Evolutionary conservation across 2,797 vertebrate genomes (phyloP), one percentile per base, ranked within the genome.

Genomic region (Linurgus olivaceus): DNA sequence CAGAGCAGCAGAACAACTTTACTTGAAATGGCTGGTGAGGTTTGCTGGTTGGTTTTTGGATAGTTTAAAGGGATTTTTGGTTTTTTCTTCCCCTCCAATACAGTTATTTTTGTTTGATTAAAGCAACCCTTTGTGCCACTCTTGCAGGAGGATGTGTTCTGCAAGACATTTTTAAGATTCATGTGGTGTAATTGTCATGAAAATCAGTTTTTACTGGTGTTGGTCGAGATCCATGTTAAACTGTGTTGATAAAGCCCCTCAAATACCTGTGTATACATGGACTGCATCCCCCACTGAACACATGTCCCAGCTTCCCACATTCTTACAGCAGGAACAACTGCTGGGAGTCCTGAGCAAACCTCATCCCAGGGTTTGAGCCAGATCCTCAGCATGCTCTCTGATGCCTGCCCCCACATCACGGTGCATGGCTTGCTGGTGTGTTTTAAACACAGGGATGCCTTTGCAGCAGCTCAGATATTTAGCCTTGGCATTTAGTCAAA

Each of bases 21-120:
- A 63, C 37, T 52, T 28, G 20, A 51, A 80, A 66, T 66, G 37
- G 6, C 54, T 86, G 10, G 4, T 54, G 57, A 83, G 47, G 23
- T 55, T 91, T 86, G 45, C 31, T 58, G 3, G 14, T 35, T 28
- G 57, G 29, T 14, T 79, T 86, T 66, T 21, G n/a, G 37, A 18
- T 38, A 10, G 11, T 58, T 52, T 61, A 13, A n/a, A 16, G 4
- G 12, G 0, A 0, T 3, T 74, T 45, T 4, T 4, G 2, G 6
- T 25, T 62, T 40, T 40, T 25, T 24, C 3, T 14, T 23, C 38
- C 38, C 10, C 6, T 52, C 9, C 33, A 68, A 1, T 38, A 50
- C 17, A 47, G 23, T 51, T 5, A 7, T 25, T 33, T 61, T 72
- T 25, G 31, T n/a, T 54, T 29, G 58, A 50, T 17, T 57, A 29